Evolutionary conservation across 2,888 invertebrate species (phyloP).

Genomic region (Cataglyphis livida): DNA sequence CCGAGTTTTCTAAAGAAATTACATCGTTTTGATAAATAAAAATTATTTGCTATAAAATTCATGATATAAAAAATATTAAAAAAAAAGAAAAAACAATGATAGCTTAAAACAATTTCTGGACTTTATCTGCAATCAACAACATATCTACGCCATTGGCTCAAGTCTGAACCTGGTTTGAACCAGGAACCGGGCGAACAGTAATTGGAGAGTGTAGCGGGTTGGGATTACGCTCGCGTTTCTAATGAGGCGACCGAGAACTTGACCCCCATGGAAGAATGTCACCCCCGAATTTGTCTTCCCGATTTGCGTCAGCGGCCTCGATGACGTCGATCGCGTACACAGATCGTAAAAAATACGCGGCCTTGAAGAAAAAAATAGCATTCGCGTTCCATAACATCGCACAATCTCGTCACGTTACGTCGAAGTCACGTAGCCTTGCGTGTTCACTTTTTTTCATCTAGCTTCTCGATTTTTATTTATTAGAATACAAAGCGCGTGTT

Average conservation of each 20-base stretch:
- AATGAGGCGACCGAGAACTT: slow-evolving; percentile 84
- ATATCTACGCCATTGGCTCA: slow-evolving; percentile 66
- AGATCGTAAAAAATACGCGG: not conserved
- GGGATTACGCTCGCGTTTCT: slow-evolving; percentile 80
- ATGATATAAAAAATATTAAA: not conserved
- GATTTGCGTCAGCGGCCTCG: slow-evolving; percentile 27
- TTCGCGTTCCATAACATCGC: slow-evolving; percentile 8
- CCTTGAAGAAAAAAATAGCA: slow-evolving; percentile 36
- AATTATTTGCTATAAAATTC: not conserved
- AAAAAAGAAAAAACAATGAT: not conserved
- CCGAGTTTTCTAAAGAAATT: not conserved
- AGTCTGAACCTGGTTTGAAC: slow-evolving; percentile 74
- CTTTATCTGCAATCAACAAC: not conserved
- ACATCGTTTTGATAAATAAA: not conserved
- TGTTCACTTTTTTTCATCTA: not conserved
- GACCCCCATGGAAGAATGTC: slow-evolving; percentile 76
- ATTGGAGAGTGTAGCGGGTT: slow-evolving; percentile 74
- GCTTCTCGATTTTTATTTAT: slow-evolving; percentile 32
- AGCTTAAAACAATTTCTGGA: not conserved
- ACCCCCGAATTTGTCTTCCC: slow-evolving; percentile 64
- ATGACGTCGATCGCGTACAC: not conserved
- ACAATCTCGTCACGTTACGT: slow-evolving; percentile 22
- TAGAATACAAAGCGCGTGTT: not conserved
- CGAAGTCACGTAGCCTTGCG: slow-evolving; percentile 41
- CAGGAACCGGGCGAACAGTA: slow-evolving; percentile 78